Percentiles rank a stretch among this genome's conserved stretches.
Conservation (phyloP, 1,140 invertebrate species). For the Aphelinus certus region DNA sequence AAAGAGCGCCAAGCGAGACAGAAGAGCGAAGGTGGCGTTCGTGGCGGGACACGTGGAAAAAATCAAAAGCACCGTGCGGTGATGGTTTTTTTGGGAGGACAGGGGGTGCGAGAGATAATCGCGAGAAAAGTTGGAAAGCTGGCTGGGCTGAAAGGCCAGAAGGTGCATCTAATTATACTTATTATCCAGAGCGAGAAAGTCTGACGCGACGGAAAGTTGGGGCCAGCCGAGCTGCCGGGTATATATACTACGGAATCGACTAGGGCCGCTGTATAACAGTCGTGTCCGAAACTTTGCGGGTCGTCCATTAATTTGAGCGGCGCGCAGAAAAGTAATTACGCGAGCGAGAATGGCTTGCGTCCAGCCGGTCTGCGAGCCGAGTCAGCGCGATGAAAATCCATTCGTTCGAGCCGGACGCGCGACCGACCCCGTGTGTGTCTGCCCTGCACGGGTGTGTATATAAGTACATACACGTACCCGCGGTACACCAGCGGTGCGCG, state of each 20-base stretch:
- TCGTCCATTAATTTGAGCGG: conserved; percentile 39
- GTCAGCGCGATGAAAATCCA: conserved; percentile 43
- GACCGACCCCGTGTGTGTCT: not conserved
- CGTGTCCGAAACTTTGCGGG: conserved; percentile 38
- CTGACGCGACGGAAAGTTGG: conserved; percentile 3
- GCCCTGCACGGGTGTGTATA: too few relatives aligned
- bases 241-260: conserved; percentile 24
- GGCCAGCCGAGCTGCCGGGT: not conserved
- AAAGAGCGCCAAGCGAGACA: too few relatives aligned
- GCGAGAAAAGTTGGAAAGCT: not conserved
- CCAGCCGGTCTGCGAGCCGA: conserved; percentile 33
- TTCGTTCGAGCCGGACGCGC: not conserved
- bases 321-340: conserved; percentile 45
- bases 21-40: too few relatives aligned
- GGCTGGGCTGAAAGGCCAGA: conserved; percentile 6
- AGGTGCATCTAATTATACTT: conserved; percentile 31
- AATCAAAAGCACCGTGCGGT: not conserved
- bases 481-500: too few relatives aligned
- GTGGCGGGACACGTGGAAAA: not conserved
- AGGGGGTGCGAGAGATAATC: not conserved
- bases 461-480: too few relatives aligned
- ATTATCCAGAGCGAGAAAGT: conserved; percentile 22
- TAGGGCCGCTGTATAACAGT: conserved; percentile 14
- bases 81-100: not conserved
- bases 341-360: conserved; percentile 36